Evolutionary conservation across 2,797 vertebrate species (phyloP).

Genomic region (Xenops minutus): DNA sequence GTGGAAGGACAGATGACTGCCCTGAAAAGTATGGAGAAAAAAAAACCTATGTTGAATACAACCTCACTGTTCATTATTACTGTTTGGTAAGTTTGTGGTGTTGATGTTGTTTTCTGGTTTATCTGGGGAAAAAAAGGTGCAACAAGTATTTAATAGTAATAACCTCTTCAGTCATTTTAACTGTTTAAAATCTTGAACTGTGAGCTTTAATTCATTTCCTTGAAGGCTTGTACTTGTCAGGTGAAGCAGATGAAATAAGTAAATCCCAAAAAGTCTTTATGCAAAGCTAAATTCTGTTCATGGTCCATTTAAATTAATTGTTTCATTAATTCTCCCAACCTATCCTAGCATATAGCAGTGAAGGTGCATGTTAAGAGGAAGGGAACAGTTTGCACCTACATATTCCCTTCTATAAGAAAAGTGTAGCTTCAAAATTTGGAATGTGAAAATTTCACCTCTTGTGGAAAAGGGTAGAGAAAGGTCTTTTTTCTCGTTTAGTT

Average conservation of each 20-base stretch:
- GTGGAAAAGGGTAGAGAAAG: background rate
- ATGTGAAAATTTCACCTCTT: background rate
- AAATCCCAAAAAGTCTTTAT: background rate
- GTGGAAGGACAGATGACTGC: conserved; percentile 84
- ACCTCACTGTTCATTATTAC: conserved; percentile 90
- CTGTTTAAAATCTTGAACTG: background rate
- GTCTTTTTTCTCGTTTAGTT: background rate
- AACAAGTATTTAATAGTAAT: background rate
- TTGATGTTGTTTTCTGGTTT: background rate
- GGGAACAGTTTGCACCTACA: background rate
- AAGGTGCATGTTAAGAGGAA: background rate
- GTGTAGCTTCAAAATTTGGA: background rate
- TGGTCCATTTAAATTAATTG: background rate
- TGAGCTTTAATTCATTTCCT: background rate
- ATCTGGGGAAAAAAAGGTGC: background rate
- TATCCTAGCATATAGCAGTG: background rate
- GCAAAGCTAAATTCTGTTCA: background rate
- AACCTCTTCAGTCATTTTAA: background rate
- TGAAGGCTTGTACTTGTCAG: background rate
- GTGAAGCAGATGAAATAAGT: background rate
- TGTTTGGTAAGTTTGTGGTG: conserved; percentile 85
- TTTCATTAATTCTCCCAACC: background rate
- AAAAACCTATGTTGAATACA: conserved; percentile 79
- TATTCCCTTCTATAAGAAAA: background rate
- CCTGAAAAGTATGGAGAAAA: conserved; percentile 92